Conservation (phyloP, 2,797 vertebrate genomes). For the Peromyscus nudipes region DNA sequence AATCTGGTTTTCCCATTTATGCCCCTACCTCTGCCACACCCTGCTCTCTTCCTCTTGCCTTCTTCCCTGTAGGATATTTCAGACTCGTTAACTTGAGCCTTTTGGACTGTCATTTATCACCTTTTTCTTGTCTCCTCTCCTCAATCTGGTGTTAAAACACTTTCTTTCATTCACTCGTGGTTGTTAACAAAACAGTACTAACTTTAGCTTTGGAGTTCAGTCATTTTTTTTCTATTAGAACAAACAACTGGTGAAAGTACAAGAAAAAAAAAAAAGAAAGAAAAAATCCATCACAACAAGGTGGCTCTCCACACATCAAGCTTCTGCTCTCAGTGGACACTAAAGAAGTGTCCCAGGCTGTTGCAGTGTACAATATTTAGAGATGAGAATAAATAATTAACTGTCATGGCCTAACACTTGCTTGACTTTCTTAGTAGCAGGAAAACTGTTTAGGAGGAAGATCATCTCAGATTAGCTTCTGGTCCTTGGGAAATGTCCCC, state of each 20-base stretch:
- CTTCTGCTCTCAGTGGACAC: not conserved
- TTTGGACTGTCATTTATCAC: not conserved
- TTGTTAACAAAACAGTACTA: not conserved
- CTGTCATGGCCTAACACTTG: not conserved
- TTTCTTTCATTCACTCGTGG: not conserved
- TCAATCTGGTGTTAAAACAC: not conserved
- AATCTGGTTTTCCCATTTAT: not conserved
- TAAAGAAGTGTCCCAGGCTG: not conserved
- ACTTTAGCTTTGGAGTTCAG: not conserved
- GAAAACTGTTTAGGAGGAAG: not conserved
- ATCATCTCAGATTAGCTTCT: not conserved
- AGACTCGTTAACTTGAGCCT: not conserved
- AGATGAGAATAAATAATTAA: not conserved
- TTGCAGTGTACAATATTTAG: not conserved
- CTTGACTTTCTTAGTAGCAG: not conserved
- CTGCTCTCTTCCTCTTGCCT: not conserved
- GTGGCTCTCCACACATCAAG: not conserved
- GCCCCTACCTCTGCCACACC: accelerated
- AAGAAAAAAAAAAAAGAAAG: not conserved
- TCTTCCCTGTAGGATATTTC: too few species aligned
- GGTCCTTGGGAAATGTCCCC: not conserved
- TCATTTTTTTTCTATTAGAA: not conserved
- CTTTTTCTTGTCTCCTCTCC: too few species aligned
- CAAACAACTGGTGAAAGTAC: not conserved
- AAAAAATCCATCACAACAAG: not conserved